phyloP scores from a whole-genome alignment of 2,888 invertebrate genomes.

The Amphipyra tragopoginis region DNA sequence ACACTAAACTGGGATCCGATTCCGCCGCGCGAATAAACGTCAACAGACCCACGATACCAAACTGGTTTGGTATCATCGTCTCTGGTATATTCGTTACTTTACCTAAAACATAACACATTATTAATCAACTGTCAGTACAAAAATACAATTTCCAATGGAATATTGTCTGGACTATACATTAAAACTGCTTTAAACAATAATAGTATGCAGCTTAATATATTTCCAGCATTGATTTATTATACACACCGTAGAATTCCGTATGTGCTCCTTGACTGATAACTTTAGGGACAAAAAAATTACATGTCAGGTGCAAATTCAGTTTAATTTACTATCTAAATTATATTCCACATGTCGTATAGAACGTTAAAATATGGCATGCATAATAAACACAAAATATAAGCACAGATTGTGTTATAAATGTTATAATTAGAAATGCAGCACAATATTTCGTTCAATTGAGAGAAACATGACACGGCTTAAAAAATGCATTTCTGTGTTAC shows the following conservation, averaged over 20 bases:
- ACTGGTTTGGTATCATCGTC: conserved; percentile 99
- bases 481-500: conserved; percentile 20
- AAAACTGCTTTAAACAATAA: conserved; percentile 59
- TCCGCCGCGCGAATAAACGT: conserved; percentile 99
- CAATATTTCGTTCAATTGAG: conserved; percentile 20
- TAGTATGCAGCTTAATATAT: conserved; percentile 64
- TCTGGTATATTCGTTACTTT: conserved; percentile 99
- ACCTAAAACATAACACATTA: conserved; percentile 88
- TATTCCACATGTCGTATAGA: conserved; percentile 38
- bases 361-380: conserved; percentile 47
- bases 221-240: conserved; percentile 63
- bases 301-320: conserved; percentile 65
- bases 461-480: conserved; percentile 4
- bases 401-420: conserved; percentile 23
- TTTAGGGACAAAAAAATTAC: conserved; percentile 76
- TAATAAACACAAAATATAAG: conserved; percentile 22
- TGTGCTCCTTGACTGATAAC: conserved; percentile 83
- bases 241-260: conserved; percentile 85
- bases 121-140: conserved; percentile 31
- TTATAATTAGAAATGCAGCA: conserved; percentile 38
- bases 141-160: conserved; percentile 49
- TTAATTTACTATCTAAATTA: conserved; percentile 51
- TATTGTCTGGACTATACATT: conserved; percentile 58
- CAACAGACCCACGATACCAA: conserved; percentile 99
- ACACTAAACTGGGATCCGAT: conserved; percentile 98